Percentiles rank a stretch among this genome's conserved stretches.
phyloP scores from a whole-genome alignment of 2,888 invertebrate genomes.

The Polyploca ridens region DNA sequence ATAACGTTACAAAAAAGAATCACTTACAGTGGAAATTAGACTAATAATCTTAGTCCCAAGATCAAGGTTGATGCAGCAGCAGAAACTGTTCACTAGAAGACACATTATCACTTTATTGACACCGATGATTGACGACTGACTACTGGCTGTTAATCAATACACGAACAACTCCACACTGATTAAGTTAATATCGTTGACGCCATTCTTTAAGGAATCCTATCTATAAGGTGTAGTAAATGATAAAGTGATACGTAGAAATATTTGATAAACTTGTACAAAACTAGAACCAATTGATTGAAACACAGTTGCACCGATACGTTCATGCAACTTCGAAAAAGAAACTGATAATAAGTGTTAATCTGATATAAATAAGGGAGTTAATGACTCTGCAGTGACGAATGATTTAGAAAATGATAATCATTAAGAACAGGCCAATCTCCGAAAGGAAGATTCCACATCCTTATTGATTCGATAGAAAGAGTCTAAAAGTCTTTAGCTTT shows the following conservation, averaged over 20 bases:
- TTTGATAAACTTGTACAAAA: no score
- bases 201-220: neutral
- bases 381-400: no score
- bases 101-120: constrained; percentile 39
- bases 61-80: constrained; percentile 53
- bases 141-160: neutral
- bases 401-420: no score
- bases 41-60: constrained; percentile 54
- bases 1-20: neutral
- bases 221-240: neutral
- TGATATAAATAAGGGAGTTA: no score
- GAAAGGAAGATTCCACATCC: no score
- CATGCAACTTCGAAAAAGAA: no score
- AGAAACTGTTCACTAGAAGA: constrained; percentile 47
- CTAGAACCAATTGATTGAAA: no score
- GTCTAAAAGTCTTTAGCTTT: no score
- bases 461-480: no score
- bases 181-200: constrained; percentile 18
- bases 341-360: no score
- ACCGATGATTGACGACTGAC: neutral
- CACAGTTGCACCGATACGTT: no score
- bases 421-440: no score
- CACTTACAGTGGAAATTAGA: constrained; percentile 50
- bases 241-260: neutral
- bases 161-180: constrained; percentile 28